Percentiles rank a stretch among this genome's conserved stretches.
These are phyloP conservation scores for Neoascia interrupta DNA, from an alignment of 2,888 invertebrate species.

Conservation along the genomic window DNA sequence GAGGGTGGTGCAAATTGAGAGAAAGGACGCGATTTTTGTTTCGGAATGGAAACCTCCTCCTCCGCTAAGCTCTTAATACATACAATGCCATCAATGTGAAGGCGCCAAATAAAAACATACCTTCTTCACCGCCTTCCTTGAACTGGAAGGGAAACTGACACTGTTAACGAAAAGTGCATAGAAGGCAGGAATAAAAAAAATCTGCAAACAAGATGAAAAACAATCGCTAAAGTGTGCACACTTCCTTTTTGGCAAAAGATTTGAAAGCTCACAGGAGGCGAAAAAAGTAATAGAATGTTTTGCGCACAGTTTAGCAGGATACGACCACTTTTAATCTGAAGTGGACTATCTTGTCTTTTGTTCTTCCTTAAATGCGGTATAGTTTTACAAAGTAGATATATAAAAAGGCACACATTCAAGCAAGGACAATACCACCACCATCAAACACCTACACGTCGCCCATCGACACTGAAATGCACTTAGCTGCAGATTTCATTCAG, in stretches of 20 bases:
- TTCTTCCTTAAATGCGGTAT: slow-evolving; percentile 38
- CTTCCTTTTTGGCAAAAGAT: slow-evolving; percentile 21
- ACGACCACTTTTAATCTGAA: slow-evolving; percentile 63
- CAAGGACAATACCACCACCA: neutral
- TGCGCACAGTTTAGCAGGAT: slow-evolving; percentile 57
- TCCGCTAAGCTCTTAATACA: slow-evolving; percentile 57
- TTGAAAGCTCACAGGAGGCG: slow-evolving; percentile 3
- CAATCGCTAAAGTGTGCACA: slow-evolving; percentile 65
- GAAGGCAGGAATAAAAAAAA: neutral
- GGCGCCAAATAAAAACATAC: slow-evolving; percentile 37
- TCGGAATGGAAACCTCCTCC: neutral
- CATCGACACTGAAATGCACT: slow-evolving; percentile 59
- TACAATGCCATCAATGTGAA: slow-evolving; percentile 66
- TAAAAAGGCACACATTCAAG: neutral
- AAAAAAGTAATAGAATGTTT: slow-evolving; percentile 10
- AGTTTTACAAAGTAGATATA: slow-evolving; percentile 1
- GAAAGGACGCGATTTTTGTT: too few relatives aligned
- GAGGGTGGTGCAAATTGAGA: neutral
- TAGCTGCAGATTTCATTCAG: slow-evolving; percentile 41
- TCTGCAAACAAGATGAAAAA: slow-evolving; percentile 25
- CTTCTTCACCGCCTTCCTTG: neutral
- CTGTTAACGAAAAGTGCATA: slow-evolving; percentile 25
- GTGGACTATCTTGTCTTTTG: slow-evolving; percentile 62
- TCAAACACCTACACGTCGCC: slow-evolving; percentile 5
- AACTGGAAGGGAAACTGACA: slow-evolving; percentile 30